phyloP scores from a whole-genome alignment of 2,888 invertebrate genomes.

The Osedax fenrisi region DNA sequence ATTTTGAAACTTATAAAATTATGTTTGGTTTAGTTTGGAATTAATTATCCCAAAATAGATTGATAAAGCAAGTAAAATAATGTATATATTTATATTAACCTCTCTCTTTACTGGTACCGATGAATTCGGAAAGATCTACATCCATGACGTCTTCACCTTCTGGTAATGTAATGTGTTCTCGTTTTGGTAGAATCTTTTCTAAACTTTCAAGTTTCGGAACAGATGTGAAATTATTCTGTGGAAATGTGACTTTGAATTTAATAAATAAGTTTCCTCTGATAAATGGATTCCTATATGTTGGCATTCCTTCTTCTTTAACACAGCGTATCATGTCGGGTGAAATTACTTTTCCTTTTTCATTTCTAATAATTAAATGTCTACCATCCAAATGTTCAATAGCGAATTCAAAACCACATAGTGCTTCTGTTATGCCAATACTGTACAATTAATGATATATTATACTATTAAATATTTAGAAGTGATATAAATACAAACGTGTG shows the following conservation, averaged over 20 bases:
- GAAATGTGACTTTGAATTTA: slow-evolving; percentile 74
- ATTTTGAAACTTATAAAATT: too few relatives aligned
- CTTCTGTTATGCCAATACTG: slow-evolving; percentile 67
- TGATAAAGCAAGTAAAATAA: too few relatives aligned
- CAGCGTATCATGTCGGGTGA: slow-evolving; percentile 63
- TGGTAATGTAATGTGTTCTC: slow-evolving; percentile 63
- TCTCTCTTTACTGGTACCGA: too few relatives aligned
- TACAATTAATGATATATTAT: too few relatives aligned
- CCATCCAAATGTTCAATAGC: slow-evolving; percentile 79
- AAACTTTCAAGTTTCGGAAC: slow-evolving; percentile 55
- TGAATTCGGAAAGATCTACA: slow-evolving; percentile 68
- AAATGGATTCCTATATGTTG: slow-evolving; percentile 68
- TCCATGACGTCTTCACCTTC: slow-evolving; percentile 72
- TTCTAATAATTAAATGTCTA: slow-evolving; percentile 66
- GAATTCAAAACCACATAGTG: slow-evolving; percentile 76
- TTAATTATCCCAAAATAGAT: too few relatives aligned
- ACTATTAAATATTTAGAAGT: too few relatives aligned
- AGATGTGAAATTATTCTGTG: slow-evolving; percentile 59
- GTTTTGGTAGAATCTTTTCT: slow-evolving; percentile 64
- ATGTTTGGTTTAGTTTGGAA: too few relatives aligned
- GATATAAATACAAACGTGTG: slow-evolving; percentile 55
- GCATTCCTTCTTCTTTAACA: slow-evolving; percentile 79
- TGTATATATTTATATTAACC: too few relatives aligned
- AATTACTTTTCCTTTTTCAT: slow-evolving; percentile 68
- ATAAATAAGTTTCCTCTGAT: slow-evolving; percentile 75